Conservation (phyloP, 1,140 invertebrate species). For the Venturia canescens region DNA sequence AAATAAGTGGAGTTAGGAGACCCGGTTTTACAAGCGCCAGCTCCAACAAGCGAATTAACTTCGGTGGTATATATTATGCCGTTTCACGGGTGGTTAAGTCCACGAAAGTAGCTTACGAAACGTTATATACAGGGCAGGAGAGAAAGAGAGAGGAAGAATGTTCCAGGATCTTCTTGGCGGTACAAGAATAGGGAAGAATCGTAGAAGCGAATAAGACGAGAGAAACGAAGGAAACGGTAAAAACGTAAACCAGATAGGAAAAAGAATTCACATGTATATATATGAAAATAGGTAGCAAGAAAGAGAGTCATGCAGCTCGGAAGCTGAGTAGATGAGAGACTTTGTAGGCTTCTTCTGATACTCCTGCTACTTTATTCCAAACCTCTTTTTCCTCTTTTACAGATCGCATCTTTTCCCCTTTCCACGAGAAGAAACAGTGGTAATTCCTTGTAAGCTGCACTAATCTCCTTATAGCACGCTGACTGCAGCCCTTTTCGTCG, state of each 20-base stretch:
- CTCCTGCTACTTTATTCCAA: conserved; percentile 17
- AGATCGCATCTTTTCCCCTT: conserved; percentile 53
- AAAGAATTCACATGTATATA: conserved; percentile 25
- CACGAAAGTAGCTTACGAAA: conserved; percentile 47
- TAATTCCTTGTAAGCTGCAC: conserved; percentile 70
- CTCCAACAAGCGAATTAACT: conserved; percentile 71
- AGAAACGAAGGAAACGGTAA: conserved; percentile 18
- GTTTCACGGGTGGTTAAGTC: conserved; percentile 72
- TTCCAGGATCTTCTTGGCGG: conserved; percentile 18
- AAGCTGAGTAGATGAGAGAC: conserved; percentile 56
- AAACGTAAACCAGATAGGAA: conserved; percentile 39
- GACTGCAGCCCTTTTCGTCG: conserved; percentile 53
- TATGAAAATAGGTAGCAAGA: neutral
- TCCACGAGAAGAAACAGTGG: conserved; percentile 38
- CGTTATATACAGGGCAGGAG: conserved; percentile 6
- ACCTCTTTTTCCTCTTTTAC: conserved; percentile 21
- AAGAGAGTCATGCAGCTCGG: conserved; percentile 47
- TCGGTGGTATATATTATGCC: conserved; percentile 66
- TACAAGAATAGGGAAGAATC: conserved; percentile 37
- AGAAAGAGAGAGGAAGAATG: conserved; percentile 2
- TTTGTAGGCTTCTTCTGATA: conserved; percentile 23
- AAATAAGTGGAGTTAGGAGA: conserved; percentile 19
- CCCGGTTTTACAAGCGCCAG: conserved; percentile 46
- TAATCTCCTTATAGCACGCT: conserved; percentile 65
- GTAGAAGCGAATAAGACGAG: conserved; percentile 21